These are phyloP conservation scores for Cryptocheilus praepositus DNA, from an alignment of 2,888 invertebrate species.

Conservation along the genomic window DNA sequence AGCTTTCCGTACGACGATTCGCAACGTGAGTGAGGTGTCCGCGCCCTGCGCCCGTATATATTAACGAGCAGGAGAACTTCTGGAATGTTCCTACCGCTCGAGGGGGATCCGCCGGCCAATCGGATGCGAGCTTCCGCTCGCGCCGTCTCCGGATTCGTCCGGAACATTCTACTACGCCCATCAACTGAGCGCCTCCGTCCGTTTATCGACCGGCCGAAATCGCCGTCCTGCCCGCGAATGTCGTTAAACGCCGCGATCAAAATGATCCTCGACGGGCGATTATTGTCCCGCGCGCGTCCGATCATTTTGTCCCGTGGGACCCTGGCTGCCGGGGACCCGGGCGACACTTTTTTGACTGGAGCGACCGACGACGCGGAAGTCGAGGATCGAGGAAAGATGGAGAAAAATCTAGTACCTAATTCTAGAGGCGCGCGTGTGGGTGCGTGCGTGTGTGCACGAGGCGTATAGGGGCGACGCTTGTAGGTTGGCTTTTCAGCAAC, in stretches of 20 bases:
- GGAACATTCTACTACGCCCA: conserved; percentile 21
- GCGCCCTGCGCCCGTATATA: conserved; percentile 60
- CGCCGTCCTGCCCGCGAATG: neutral
- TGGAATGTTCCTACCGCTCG: conserved; percentile 65
- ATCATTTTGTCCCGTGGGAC: neutral
- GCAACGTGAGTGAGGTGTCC: conserved; percentile 71
- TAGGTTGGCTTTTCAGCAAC: conserved; percentile 8
- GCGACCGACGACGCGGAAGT: conserved; percentile 38
- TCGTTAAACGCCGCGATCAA: conserved; percentile 1
- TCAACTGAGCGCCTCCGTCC: conserved; percentile 24
- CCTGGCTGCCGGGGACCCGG: neutral
- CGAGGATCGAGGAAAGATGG: conserved; percentile 38
- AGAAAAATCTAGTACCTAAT: conserved; percentile 46
- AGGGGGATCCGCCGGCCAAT: conserved; percentile 45
- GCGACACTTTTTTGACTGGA: conserved; percentile 21
- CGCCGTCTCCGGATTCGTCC: conserved; percentile 24
- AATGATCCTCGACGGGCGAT: neutral
- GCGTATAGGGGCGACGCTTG: neutral
- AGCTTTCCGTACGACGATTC: conserved; percentile 69
- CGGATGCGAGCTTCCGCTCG: conserved; percentile 18
- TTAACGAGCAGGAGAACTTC: conserved; percentile 58
- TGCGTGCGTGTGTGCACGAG: neutral
- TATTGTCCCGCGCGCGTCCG: neutral
- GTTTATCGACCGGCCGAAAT: conserved; percentile 37
- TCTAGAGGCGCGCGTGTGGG: conserved; percentile 36